phyloP scores from a whole-genome alignment of 2,113 vertebrate species.

The Lepus europaeus region DNA sequence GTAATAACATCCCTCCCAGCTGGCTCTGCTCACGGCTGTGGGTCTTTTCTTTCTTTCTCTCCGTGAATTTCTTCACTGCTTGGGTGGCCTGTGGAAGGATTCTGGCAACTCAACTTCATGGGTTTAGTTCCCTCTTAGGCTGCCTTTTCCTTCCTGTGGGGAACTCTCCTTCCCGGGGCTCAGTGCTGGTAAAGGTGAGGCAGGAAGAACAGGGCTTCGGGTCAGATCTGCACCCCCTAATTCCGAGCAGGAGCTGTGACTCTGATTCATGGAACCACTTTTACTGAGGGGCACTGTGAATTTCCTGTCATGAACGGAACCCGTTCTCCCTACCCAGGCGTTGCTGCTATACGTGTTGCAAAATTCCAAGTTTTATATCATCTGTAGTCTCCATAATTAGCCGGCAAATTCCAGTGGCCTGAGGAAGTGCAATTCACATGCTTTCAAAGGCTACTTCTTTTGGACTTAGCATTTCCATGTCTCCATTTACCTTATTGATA shows the following conservation, averaged over 20 bases:
- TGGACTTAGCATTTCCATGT: slow-evolving; percentile 14
- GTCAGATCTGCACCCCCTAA: slow-evolving; percentile 53
- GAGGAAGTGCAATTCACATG: slow-evolving; percentile 25
- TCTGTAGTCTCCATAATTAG: slow-evolving; percentile 19
- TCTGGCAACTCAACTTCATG: slow-evolving; percentile 76
- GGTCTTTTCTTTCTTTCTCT: slow-evolving; percentile 81
- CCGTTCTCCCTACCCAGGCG: background rate
- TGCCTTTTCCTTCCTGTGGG: slow-evolving; percentile 78
- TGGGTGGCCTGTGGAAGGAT: slow-evolving; percentile 81
- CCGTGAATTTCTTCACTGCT: slow-evolving; percentile 82
- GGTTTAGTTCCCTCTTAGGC: slow-evolving; percentile 73
- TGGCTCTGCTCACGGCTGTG: slow-evolving; percentile 83
- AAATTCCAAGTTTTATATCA: slow-evolving; percentile 48
- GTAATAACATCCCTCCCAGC: slow-evolving; percentile 84
- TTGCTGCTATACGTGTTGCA: background rate
- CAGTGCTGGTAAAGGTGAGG: slow-evolving; percentile 52
- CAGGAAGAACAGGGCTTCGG: slow-evolving; percentile 46
- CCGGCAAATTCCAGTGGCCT: slow-evolving; percentile 49
- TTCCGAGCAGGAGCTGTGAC: slow-evolving; percentile 53
- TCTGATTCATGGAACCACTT: slow-evolving; percentile 57
- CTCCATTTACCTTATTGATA: slow-evolving; percentile 64
- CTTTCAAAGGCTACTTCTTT: slow-evolving; percentile 60
- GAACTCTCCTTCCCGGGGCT: slow-evolving; percentile 70
- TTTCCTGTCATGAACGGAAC: slow-evolving; percentile 54
- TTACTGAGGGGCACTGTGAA: slow-evolving; percentile 57